Evolutionary conservation across 2,888 invertebrate genomes (phyloP), one percentile per base, ranked within the genome.

Genomic region (Patella depressa): DNA sequence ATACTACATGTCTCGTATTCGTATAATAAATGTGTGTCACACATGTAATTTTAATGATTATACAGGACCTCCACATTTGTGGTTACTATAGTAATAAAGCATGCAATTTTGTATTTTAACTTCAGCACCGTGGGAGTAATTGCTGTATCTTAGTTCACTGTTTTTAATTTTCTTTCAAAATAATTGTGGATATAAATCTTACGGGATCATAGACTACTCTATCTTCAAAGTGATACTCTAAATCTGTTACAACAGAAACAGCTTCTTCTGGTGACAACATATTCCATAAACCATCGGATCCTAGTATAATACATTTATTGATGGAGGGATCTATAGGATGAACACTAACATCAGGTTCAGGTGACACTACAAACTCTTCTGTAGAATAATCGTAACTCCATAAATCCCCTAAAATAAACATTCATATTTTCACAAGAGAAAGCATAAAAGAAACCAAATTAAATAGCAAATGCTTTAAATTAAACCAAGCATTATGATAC

Each of bases 261-360:
- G 98, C 96, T 83, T 95, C 95, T 85, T 95, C 94, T 0, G 97
- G 94, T 2, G 95, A 94, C 82, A 99, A 93, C 94, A 99, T 97
- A 92, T 99, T 99, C 96, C 97, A 99, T 57, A 99, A 93, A 0
- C 99, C 99, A 92, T 99, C 99, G 0, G 98, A 98, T 76, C 98
- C 98, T 88, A 99, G 95, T 84, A 99, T 96, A 70, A 99, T 93
- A 93, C 98, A 99, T 71, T 88, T 86, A 80, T 92, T 91, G 85
- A 96, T 92, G 81, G 93, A 93, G 53, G 93, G 94, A 74, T 94
- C 93, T 17, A 96, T 94, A 91, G 97, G 95, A 85, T 97, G 95
- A 2, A 98, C 97, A 79, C 95, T 94, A 15, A 98, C 96, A 93
- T 99, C 99, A 0, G 99, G 99, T 91, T 97, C 97, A 0, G 99